Percentiles rank a stretch among this genome's conserved stretches.
These are phyloP conservation scores for Cynoglossus semilaevis DNA, from an alignment of 2,113 vertebrate species.

Conservation along the genomic window DNA sequence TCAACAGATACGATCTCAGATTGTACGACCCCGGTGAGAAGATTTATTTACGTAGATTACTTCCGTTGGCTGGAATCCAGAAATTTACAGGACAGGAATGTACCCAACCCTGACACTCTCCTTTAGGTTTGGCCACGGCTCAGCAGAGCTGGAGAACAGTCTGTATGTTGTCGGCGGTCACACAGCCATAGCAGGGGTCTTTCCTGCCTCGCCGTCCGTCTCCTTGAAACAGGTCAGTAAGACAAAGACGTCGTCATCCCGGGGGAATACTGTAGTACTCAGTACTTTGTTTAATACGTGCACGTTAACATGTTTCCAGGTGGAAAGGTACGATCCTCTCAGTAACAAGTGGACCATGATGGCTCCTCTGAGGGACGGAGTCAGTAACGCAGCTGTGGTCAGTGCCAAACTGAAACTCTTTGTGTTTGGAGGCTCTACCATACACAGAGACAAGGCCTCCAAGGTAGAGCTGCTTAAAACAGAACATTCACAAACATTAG, in stretches of 20 bases:
- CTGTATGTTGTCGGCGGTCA: constrained; percentile 83
- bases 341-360: constrained; percentile 84
- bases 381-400: constrained; percentile 84
- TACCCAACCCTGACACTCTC: not conserved
- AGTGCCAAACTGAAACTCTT: constrained; percentile 85
- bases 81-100: not conserved
- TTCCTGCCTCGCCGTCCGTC: constrained; percentile 83
- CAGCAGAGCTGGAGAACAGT: constrained; percentile 80
- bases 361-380: constrained; percentile 81
- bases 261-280: too few species aligned
- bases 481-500: too few species aligned
- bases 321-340: constrained; percentile 84
- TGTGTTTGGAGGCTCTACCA: constrained; percentile 83
- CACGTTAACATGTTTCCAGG: constrained; percentile 24
- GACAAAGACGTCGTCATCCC: too few species aligned
- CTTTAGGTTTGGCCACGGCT: constrained; percentile 79
- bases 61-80: too few species aligned
- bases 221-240: constrained; percentile 76
- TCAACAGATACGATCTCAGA: too few species aligned
- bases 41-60: too few species aligned
- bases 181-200: constrained; percentile 79
- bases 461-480: constrained; percentile 74
- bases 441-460: constrained; percentile 81
- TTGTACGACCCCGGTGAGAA: too few species aligned
- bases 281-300: too few species aligned